Percentiles rank a stretch among this genome's conserved stretches.
These are phyloP conservation scores for Drosophila mercatorum DNA, from an alignment of 2,888 invertebrate genomes.

Conservation along the genomic window DNA sequence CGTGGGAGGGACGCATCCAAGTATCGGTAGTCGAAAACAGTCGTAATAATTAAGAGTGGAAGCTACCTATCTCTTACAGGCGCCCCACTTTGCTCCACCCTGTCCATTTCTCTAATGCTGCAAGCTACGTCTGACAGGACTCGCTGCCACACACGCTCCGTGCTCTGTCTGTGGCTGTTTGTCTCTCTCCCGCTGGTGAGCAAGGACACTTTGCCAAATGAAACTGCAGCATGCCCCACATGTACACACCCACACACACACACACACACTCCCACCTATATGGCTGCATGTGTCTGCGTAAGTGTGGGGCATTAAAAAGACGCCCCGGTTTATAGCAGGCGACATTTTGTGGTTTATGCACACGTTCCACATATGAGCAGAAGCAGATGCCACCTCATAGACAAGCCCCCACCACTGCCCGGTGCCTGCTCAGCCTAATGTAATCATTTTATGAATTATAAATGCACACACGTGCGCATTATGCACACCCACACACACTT, in stretches of 20 bases:
- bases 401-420: not conserved
- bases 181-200: conserved; percentile 16
- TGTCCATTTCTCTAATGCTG: conserved; percentile 15
- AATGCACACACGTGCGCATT: conserved; percentile 69
- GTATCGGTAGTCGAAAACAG: conserved; percentile 48
- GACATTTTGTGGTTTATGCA: conserved; percentile 78
- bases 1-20: not conserved
- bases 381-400: conserved; percentile 41
- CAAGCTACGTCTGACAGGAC: conserved; percentile 22
- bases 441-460: conserved; percentile 83
- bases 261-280: not conserved
- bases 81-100: not conserved
- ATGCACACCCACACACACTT: conserved; percentile 16
- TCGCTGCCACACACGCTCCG: not conserved
- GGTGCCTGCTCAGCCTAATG: conserved; percentile 65
- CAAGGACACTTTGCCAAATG: conserved; percentile 68
- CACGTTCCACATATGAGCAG: conserved; percentile 62
- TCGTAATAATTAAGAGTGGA: conserved; percentile 52
- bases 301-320: conserved; percentile 68
- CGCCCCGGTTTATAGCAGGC: conserved; percentile 71
- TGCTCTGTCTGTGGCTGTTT: not conserved
- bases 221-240: conserved; percentile 56
- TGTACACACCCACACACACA: not conserved
- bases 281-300: conserved; percentile 1
- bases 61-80: not conserved